Percentiles rank a stretch among this genome's conserved stretches.
Evolutionary conservation across 2,888 invertebrate genomes (phyloP).

Genomic region (Aradus depressus): DNA sequence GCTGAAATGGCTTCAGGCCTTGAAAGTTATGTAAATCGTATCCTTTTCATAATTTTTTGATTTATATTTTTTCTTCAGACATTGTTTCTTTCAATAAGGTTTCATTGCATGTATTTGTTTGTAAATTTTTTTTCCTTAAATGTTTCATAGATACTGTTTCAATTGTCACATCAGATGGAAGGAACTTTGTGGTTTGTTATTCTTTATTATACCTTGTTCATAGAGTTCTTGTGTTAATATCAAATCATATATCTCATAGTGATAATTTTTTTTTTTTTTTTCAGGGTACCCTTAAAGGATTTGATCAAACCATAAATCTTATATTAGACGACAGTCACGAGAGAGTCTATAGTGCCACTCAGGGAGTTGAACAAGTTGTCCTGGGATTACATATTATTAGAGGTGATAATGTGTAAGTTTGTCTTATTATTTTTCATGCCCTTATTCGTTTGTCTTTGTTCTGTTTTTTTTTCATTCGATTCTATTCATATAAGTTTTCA

Average conservation of each 20-base stretch:
- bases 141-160: slow-evolving; percentile 23
- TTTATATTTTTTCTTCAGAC: not conserved
- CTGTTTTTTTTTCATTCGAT: not conserved
- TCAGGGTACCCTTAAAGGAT: slow-evolving; percentile 91
- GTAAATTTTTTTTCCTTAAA: slow-evolving; percentile 9
- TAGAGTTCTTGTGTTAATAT: not conserved
- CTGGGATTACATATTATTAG: slow-evolving; percentile 94
- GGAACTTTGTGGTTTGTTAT: slow-evolving; percentile 24
- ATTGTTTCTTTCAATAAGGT: not conserved
- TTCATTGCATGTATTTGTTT: not conserved
- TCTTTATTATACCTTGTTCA: not conserved
- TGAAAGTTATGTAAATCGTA: slow-evolving; percentile 27
- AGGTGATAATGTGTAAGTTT: slow-evolving; percentile 90
- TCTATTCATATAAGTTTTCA: not conserved
- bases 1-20: slow-evolving; percentile 27
- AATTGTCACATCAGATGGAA: slow-evolving; percentile 26
- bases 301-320: slow-evolving; percentile 98
- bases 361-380: slow-evolving; percentile 90
- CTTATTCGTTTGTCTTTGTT: not conserved
- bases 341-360: slow-evolving; percentile 85
- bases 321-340: slow-evolving; percentile 97
- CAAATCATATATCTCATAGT: not conserved
- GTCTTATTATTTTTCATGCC: not conserved
- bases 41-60: slow-evolving; percentile 22
- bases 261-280: slow-evolving; percentile 30